phyloP scores from a whole-genome alignment of 2,888 invertebrate genomes.

The Thymelicus acteon region DNA sequence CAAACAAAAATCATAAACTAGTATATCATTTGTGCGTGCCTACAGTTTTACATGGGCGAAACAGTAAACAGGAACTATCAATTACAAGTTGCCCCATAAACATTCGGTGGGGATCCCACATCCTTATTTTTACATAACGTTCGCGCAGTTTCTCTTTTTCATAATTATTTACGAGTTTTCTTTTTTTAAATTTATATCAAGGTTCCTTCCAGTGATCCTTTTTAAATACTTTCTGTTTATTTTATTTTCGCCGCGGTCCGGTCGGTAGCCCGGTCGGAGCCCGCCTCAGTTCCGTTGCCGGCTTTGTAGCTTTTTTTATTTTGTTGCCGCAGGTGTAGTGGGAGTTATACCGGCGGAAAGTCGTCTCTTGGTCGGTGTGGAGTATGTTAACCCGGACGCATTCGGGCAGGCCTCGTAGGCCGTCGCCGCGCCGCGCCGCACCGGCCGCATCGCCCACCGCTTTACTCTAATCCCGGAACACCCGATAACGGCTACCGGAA shows the following conservation, averaged over 20 bases:
- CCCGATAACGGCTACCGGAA: slow-evolving; percentile 76
- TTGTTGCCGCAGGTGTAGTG: slow-evolving; percentile 86
- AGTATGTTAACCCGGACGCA: slow-evolving; percentile 83
- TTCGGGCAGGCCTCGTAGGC: slow-evolving; percentile 81
- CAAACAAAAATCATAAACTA: slow-evolving; percentile 64
- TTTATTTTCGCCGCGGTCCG: slow-evolving; percentile 68
- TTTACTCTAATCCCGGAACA: slow-evolving; percentile 68
- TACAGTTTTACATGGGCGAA: slow-evolving; percentile 74
- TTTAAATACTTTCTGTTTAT: slow-evolving; percentile 57
- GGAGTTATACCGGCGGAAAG: slow-evolving; percentile 87
- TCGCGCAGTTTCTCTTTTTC: slow-evolving; percentile 33
- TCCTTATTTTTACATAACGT: slow-evolving; percentile 54
- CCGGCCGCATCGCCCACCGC: slow-evolving; percentile 54
- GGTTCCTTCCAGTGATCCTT: slow-evolving; percentile 34
- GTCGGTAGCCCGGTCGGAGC: slow-evolving; percentile 62
- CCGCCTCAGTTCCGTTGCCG: slow-evolving; percentile 66
- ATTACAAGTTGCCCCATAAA: slow-evolving; percentile 78
- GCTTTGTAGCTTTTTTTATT: slow-evolving; percentile 82
- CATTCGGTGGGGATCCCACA: slow-evolving; percentile 64
- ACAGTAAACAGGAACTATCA: slow-evolving; percentile 76
- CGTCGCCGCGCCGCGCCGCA: slow-evolving; percentile 46
- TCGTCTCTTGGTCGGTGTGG: slow-evolving; percentile 86
- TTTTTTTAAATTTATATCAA: slow-evolving; percentile 31
- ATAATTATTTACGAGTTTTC: slow-evolving; percentile 22
- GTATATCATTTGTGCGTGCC: slow-evolving; percentile 72